Percentiles rank a stretch among this genome's conserved stretches.
phyloP scores from a whole-genome alignment of 1,140 invertebrate genomes.

The Drosophila eugracilis region DNA sequence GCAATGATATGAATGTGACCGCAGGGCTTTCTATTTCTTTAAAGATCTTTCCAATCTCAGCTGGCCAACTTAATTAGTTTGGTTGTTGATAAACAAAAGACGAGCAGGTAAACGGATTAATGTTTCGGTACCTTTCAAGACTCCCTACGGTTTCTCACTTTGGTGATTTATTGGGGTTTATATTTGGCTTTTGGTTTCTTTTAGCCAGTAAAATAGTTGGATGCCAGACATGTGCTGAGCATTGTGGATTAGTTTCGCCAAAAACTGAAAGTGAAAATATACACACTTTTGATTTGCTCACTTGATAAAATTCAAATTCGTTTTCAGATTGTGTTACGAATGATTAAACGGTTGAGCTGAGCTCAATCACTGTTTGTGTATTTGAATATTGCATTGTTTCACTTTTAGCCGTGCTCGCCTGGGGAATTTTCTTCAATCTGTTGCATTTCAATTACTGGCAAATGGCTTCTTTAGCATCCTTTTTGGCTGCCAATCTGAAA shows the following conservation, averaged over 20 bases:
- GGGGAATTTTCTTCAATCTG: constrained; percentile 31
- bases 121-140: constrained; percentile 24
- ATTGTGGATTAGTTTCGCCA: constrained; percentile 55
- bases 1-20: constrained; percentile 23
- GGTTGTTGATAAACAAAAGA: constrained; percentile 43
- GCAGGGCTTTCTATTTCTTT: constrained; percentile 73
- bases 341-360: constrained; percentile 30
- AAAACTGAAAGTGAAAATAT: constrained; percentile 67
- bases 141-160: constrained; percentile 61
- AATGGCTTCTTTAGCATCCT: constrained; percentile 20
- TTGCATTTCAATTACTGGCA: constrained; percentile 42
- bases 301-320: constrained; percentile 42
- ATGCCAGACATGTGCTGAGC: constrained; percentile 48
- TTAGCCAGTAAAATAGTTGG: constrained; percentile 42
- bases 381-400: not conserved
- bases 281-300: constrained; percentile 27
- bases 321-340: constrained; percentile 50
- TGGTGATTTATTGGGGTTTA: constrained; percentile 51
- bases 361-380: not conserved
- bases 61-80: constrained; percentile 74
- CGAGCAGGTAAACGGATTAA: constrained; percentile 73
- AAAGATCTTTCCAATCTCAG: constrained; percentile 11
- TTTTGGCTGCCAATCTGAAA: constrained; percentile 31
- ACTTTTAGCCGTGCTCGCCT: not conserved
- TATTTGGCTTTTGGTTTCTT: not conserved